A percentile compares a stretch with the other conserved stretches of the same genome.
phyloP scores from a whole-genome alignment of 2,113 vertebrate species.

The Junco hyemalis region DNA sequence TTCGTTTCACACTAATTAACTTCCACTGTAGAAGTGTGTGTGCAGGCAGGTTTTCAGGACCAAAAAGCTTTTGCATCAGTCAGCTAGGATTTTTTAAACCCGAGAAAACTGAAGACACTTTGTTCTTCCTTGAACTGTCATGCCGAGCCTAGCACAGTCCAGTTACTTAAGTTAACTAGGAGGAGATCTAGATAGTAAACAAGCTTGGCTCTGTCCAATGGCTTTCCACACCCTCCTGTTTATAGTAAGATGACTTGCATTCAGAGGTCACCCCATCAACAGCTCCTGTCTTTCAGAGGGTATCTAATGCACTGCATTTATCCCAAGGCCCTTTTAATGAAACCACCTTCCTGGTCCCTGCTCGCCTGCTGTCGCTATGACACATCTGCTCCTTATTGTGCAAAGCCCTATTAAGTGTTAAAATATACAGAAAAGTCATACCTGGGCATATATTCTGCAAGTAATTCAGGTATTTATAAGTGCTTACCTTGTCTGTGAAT shows the following conservation, averaged over 20 bases:
- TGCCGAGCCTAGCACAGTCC: background rate
- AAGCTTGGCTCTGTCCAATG: constrained; percentile 73
- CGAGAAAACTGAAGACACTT: constrained; percentile 64
- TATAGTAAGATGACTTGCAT: constrained; percentile 79
- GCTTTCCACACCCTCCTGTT: constrained; percentile 80
- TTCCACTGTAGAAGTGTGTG: constrained; percentile 38
- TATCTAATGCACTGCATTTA: constrained; percentile 73
- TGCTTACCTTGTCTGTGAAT: background rate
- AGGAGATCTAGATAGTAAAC: constrained; percentile 73
- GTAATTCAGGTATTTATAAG: background rate
- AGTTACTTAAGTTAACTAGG: constrained; percentile 73
- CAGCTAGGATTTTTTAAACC: constrained; percentile 46
- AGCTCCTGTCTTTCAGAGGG: constrained; percentile 73
- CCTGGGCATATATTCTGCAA: background rate
- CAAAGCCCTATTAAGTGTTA: constrained; percentile 13
- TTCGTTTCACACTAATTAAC: constrained; percentile 42
- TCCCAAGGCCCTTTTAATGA: constrained; percentile 70
- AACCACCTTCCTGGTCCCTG: constrained; percentile 65
- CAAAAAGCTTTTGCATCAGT: background rate
- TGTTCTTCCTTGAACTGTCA: constrained; percentile 55
- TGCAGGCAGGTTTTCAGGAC: background rate
- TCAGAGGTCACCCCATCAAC: constrained; percentile 78
- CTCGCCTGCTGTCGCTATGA: constrained; percentile 68
- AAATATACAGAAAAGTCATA: constrained; percentile 21
- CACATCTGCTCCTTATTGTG: constrained; percentile 68